Conservation (phyloP, 1,140 invertebrate species). For the Whitmania pigra region DNA sequence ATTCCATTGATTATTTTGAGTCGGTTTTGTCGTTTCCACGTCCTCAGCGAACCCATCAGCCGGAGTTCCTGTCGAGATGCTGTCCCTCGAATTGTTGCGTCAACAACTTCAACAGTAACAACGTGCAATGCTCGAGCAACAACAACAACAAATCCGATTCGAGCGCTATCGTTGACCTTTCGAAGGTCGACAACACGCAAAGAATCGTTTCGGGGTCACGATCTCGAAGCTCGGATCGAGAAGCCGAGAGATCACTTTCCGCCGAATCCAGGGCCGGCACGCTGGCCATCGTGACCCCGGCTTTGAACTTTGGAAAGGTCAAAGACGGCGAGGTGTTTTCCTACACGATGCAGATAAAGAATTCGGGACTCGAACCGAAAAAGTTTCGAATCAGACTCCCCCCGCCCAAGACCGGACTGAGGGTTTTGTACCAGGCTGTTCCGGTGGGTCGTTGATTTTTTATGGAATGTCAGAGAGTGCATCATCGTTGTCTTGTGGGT, state of each 20-base stretch:
- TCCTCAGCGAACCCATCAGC: too few relatives aligned
- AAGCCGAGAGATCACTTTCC: too few relatives aligned
- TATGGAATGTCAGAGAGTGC: not conserved
- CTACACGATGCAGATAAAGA: not conserved
- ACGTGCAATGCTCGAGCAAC: not conserved
- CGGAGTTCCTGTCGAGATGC: too few relatives aligned
- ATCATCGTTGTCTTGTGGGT: too few relatives aligned
- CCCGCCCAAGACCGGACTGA: not conserved
- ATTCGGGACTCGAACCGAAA: not conserved
- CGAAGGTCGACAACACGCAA: too few relatives aligned
- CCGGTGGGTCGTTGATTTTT: not conserved
- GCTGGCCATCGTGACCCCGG: not conserved
- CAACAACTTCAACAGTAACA: conserved; percentile 5
- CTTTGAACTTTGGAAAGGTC: not conserved
- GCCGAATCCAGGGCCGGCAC: not conserved
- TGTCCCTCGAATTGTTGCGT: not conserved
- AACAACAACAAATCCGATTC: not conserved
- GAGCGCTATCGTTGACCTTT: too few relatives aligned
- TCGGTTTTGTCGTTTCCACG: too few relatives aligned
- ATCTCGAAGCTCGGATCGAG: too few relatives aligned
- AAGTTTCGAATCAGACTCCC: not conserved
- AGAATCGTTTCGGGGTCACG: too few relatives aligned
- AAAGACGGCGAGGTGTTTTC: not conserved
- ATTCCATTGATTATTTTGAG: too few relatives aligned
- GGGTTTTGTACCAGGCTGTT: not conserved